Conservation (phyloP, 2,113 vertebrate species). For the Burhinus oedicnemus region DNA sequence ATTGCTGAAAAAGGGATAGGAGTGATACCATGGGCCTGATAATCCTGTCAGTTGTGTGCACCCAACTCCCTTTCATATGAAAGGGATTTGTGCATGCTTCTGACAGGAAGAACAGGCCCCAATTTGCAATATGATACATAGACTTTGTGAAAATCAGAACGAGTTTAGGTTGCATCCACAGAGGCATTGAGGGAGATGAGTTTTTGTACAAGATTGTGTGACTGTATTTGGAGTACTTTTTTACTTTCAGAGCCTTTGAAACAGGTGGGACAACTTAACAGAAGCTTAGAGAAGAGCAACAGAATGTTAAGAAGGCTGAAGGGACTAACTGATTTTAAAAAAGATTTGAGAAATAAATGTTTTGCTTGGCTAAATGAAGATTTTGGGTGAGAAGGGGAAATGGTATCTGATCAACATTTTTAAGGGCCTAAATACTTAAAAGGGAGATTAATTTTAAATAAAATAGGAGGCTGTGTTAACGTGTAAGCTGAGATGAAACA, state of each 20-base stretch:
- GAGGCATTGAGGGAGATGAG: neutral
- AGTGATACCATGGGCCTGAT: constrained; percentile 40
- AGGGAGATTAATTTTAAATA: neutral
- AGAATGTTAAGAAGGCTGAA: neutral
- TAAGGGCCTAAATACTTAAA: neutral
- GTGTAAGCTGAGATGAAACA: neutral
- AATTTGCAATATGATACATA: neutral
- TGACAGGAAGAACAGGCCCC: constrained; percentile 9
- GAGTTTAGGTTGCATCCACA: neutral
- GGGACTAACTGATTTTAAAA: neutral
- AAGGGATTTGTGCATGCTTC: constrained; percentile 41
- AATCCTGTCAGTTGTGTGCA: constrained; percentile 53
- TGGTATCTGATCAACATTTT: neutral
- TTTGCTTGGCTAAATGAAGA: neutral
- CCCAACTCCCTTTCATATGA: constrained; percentile 32
- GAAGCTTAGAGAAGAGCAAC: neutral
- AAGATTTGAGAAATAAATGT: neutral
- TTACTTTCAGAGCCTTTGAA: neutral
- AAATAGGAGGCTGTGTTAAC: neutral
- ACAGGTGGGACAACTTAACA: neutral
- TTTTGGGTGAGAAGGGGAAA: neutral
- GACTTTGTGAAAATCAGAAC: neutral
- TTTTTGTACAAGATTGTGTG: neutral
- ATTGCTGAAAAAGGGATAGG: constrained; percentile 56
- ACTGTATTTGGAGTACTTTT: neutral